These are phyloP conservation scores for Drosophila mauritiana DNA, from an alignment of 1,140 invertebrate genomes.

Conservation along the genomic window DNA sequence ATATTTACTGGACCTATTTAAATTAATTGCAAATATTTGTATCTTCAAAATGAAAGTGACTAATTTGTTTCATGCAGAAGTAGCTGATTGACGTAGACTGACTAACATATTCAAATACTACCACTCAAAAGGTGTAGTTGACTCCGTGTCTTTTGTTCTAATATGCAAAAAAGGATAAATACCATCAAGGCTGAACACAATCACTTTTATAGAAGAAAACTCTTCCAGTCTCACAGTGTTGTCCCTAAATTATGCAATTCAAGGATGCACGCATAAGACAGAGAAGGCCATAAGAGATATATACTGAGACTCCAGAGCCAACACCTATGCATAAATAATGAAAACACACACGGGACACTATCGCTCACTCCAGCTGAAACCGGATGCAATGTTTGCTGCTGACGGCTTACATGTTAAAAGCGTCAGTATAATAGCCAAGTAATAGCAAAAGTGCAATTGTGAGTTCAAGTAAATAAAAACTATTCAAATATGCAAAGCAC, in stretches of 20 bases:
- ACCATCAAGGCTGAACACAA: slow-evolving; percentile 56
- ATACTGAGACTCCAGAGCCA: slow-evolving; percentile 48
- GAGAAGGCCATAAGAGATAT: slow-evolving; percentile 28
- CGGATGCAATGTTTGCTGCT: slow-evolving; percentile 51
- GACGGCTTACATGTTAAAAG: slow-evolving; percentile 72
- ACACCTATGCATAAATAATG: slow-evolving; percentile 83
- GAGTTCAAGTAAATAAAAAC: slow-evolving; percentile 84
- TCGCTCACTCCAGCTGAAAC: slow-evolving; percentile 1
- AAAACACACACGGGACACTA: slow-evolving; percentile 38
- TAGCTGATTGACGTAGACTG: slow-evolving; percentile 14
- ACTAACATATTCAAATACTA: slow-evolving; percentile 61
- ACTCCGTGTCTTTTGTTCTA: slow-evolving; percentile 59
- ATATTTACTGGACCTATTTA: background rate
- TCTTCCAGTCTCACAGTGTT: slow-evolving; percentile 5
- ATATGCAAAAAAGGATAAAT: slow-evolving; percentile 69
- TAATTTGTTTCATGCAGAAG: slow-evolving; percentile 30
- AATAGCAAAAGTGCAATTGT: slow-evolving; percentile 83
- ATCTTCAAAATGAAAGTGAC: background rate
- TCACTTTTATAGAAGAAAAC: background rate
- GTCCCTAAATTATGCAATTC: slow-evolving; percentile 69
- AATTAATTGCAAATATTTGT: background rate
- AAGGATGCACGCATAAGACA: slow-evolving; percentile 59
- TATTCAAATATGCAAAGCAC: slow-evolving; percentile 82
- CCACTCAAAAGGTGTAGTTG: slow-evolving; percentile 37
- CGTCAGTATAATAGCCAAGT: slow-evolving; percentile 81